phyloP scores from a whole-genome alignment of 1,140 invertebrate species.

The Ganaspis sp. region DNA sequence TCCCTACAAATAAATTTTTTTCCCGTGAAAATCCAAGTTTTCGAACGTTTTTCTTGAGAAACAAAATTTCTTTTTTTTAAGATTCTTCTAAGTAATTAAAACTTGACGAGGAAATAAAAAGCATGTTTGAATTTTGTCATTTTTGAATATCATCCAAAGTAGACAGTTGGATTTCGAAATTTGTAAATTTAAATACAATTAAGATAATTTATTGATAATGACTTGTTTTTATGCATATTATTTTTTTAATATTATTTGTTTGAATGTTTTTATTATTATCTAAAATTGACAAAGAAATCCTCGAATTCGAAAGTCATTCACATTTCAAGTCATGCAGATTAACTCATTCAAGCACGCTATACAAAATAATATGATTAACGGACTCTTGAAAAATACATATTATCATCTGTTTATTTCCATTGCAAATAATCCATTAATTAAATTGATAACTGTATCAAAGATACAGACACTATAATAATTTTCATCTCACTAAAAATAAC shows the following conservation, averaged over 20 bases:
- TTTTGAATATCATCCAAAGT: neutral
- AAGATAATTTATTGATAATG: too few species aligned
- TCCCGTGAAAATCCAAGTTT: too few species aligned
- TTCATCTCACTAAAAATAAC: constrained; percentile 28
- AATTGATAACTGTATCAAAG: neutral
- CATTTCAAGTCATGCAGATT: neutral
- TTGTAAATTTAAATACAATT: neutral
- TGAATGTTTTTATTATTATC: neutral
- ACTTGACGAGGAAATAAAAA: too few species aligned
- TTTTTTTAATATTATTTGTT: neutral
- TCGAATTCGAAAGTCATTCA: constrained; percentile 30
- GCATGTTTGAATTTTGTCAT: neutral
- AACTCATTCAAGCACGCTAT: constrained; percentile 4
- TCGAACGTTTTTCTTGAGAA: too few species aligned
- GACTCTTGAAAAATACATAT: constrained; percentile 27
- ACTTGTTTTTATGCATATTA: too few species aligned
- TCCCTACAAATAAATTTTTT: too few species aligned
- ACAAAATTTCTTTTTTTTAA: too few species aligned
- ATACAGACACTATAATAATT: constrained; percentile 17
- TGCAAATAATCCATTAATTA: constrained; percentile 19
- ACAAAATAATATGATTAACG: constrained; percentile 27
- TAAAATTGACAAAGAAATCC: neutral
- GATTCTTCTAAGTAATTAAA: too few species aligned
- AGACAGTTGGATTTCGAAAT: neutral
- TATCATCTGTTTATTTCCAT: constrained; percentile 21